Conservation (phyloP, 2,113 vertebrate species). For the Lonchura striata region DNA sequence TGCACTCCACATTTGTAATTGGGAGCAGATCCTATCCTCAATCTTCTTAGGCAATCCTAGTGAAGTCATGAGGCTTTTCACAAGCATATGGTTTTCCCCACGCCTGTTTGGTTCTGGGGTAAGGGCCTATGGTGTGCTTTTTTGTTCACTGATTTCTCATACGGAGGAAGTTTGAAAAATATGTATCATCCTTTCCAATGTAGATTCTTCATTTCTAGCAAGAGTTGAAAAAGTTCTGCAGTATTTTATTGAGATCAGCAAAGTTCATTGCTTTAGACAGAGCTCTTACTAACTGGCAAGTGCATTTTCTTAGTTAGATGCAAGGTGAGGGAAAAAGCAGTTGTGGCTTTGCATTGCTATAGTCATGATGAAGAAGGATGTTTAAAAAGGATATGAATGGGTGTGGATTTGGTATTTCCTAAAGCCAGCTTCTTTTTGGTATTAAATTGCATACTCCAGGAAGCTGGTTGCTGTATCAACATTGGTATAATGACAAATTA, state of each 20-base stretch:
- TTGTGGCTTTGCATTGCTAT: not conserved
- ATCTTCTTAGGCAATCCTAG: not conserved
- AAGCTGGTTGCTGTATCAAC: conserved; percentile 49
- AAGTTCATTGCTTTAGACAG: not conserved
- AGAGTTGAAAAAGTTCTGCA: not conserved
- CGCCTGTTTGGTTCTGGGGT: not conserved
- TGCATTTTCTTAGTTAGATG: not conserved
- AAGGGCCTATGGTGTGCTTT: not conserved
- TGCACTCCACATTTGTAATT: not conserved
- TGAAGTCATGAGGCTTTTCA: conserved; percentile 44
- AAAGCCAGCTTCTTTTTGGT: conserved; percentile 4
- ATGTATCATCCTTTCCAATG: not conserved
- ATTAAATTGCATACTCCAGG: not conserved
- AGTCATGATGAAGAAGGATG: not conserved
- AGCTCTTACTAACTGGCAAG: not conserved
- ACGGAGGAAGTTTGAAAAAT: not conserved
- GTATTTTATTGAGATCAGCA: not conserved
- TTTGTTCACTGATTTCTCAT: not conserved
- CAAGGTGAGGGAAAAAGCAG: not conserved
- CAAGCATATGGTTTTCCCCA: conserved; percentile 27
- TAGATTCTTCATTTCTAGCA: not conserved
- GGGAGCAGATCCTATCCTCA: conserved; percentile 4
- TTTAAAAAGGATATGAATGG: not conserved
- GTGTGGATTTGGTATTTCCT: conserved; percentile 28
- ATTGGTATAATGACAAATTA: conserved; percentile 32